Conservation (phyloP, 2,888 invertebrate species). For the Elysia crispata region DNA sequence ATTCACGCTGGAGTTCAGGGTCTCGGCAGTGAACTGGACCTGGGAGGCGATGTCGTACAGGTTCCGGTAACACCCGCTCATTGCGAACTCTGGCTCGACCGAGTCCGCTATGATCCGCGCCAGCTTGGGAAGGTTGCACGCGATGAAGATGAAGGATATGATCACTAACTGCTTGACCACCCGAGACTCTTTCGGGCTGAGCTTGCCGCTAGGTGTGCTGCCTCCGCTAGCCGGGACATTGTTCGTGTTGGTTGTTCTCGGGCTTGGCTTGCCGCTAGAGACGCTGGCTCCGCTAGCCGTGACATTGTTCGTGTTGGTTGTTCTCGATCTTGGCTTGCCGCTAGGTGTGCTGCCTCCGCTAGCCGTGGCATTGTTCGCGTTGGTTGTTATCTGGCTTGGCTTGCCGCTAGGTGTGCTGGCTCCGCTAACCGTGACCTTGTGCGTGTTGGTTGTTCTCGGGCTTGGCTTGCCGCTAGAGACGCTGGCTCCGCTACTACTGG, state of each 20-base stretch:
- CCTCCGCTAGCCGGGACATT: background rate
- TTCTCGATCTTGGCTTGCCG: background rate
- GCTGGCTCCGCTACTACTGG: background rate
- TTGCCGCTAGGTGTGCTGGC: background rate
- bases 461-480: background rate
- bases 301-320: background rate
- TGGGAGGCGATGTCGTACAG: background rate
- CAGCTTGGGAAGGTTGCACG: conserved; percentile 36
- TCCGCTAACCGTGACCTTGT: background rate
- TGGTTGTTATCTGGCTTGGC: background rate
- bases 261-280: background rate
- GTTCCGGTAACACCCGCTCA: conserved; percentile 20
- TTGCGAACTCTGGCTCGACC: conserved; percentile 6
- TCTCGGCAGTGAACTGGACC: too few relatives aligned
- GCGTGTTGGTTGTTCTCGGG: background rate
- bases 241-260: background rate
- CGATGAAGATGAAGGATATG: conserved; percentile 21
- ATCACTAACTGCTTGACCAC: conserved; percentile 23
- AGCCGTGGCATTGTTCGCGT: background rate
- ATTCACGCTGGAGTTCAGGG: background rate
- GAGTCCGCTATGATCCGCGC: background rate
- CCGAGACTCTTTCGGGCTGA: conserved; percentile 12
- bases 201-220: background rate
- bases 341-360: background rate
- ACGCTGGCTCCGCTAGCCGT: background rate